phyloP scores from a whole-genome alignment of 2,888 invertebrate species.

The Drosophila mimica region DNA sequence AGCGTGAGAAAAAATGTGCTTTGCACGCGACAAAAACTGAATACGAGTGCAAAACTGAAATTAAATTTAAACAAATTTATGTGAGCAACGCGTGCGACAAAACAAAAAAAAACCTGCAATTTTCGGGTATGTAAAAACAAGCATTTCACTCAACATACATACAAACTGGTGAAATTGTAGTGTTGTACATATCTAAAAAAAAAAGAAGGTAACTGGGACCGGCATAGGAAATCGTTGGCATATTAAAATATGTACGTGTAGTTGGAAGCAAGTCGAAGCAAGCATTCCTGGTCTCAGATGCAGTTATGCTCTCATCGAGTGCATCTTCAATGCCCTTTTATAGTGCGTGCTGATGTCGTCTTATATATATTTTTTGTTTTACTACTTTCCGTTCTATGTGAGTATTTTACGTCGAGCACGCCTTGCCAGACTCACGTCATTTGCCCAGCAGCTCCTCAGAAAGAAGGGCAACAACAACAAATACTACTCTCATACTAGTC shows the following conservation, averaged over 20 bases:
- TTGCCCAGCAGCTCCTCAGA: constrained; percentile 47
- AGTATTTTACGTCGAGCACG: constrained; percentile 59
- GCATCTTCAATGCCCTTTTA: constrained; percentile 50
- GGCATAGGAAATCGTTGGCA: constrained; percentile 48
- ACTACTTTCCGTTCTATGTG: constrained; percentile 57
- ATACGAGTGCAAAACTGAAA: constrained; percentile 64
- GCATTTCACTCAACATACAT: constrained; percentile 5
- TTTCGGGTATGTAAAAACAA: constrained; percentile 48
- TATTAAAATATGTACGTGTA: constrained; percentile 28
- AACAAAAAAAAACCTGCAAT: constrained; percentile 25
- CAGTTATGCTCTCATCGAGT: constrained; percentile 54
- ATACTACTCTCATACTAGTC: constrained; percentile 50
- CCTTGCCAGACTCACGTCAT: constrained; percentile 72
- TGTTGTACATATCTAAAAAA: constrained; percentile 4
- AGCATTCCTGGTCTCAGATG: constrained; percentile 31
- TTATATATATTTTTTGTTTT: constrained; percentile 30
- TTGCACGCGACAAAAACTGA: constrained; percentile 59
- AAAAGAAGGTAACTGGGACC: constrained; percentile 35
- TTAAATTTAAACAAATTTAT: constrained; percentile 61
- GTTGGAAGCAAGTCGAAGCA: constrained; percentile 15
- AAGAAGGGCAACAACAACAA: constrained; percentile 41
- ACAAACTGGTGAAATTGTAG: constrained; percentile 18
- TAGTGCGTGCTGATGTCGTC: constrained; percentile 45
- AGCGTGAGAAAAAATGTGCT: constrained; percentile 77
- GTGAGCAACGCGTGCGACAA: constrained; percentile 49